phyloP scores from a whole-genome alignment of 2,113 vertebrate genomes.

The Aix galericulata region DNA sequence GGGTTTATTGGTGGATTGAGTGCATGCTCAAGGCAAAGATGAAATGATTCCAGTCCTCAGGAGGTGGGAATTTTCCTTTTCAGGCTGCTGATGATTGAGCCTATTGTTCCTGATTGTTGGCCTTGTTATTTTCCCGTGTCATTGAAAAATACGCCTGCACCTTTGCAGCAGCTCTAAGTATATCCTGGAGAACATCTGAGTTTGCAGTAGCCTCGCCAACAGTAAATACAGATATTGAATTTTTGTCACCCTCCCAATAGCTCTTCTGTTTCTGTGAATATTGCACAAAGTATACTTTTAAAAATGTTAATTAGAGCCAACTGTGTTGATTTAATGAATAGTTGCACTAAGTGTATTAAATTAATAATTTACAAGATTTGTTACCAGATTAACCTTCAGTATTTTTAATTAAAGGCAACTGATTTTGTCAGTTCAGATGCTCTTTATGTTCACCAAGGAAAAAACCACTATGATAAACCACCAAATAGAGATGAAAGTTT shows the following conservation, averaged over 20 bases:
- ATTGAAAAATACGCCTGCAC: not conserved
- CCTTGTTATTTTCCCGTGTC: not conserved
- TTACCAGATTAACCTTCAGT: not conserved
- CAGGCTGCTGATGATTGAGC: not conserved
- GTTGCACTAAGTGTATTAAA: not conserved
- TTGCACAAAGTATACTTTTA: not conserved
- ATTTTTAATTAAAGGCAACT: constrained; percentile 35
- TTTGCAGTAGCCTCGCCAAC: not conserved
- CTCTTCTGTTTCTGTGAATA: not conserved
- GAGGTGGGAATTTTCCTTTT: constrained; percentile 1
- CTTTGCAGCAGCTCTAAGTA: not conserved
- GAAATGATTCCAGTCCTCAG: not conserved
- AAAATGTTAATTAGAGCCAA: constrained; percentile 25
- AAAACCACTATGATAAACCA: not conserved
- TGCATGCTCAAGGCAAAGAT: not conserved
- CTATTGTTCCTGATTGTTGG: not conserved
- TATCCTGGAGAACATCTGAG: not conserved
- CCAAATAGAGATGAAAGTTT: not conserved
- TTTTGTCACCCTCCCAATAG: constrained; percentile 4
- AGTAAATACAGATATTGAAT: constrained; percentile 7
- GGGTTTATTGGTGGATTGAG: constrained; percentile 66
- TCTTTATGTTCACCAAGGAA: constrained; percentile 17
- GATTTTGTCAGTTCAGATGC: constrained; percentile 7
- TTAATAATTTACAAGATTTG: not conserved
- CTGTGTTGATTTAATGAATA: constrained; percentile 13